Conservation (phyloP, 2,888 invertebrate genomes). For the Helicoverpa assulta region DNA sequence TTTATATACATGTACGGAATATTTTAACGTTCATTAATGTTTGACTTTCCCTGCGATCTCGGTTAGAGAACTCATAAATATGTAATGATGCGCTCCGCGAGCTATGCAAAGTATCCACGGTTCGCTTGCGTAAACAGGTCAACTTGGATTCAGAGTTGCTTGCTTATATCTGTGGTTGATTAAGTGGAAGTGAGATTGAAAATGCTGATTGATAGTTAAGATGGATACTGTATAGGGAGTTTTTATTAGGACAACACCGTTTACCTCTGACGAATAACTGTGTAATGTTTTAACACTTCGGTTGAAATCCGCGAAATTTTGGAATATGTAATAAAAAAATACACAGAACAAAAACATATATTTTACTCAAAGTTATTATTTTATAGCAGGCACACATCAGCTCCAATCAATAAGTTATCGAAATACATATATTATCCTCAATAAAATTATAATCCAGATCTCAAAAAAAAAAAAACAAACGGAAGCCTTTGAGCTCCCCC, state of each 20-base stretch:
- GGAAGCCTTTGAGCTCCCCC: not conserved
- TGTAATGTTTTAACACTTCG: no score
- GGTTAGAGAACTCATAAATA: constrained; percentile 88
- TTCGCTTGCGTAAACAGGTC: constrained; percentile 81
- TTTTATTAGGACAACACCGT: no score
- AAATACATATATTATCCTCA: not conserved
- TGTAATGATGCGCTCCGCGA: constrained; percentile 82
- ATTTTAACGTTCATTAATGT: constrained; percentile 88
- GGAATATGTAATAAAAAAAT: no score
- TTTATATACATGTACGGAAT: constrained; percentile 87
- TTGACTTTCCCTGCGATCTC: constrained; percentile 86
- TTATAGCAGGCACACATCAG: not conserved
- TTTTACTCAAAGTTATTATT: no score
- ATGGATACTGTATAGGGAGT: no score
- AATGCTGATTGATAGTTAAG: constrained; percentile 4
- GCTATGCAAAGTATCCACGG: constrained; percentile 80
- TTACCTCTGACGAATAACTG: no score
- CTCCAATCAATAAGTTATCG: no score
- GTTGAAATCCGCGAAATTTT: no score
- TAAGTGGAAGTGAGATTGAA: constrained; percentile 61
- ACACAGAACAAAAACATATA: no score
- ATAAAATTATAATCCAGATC: constrained; percentile 3
- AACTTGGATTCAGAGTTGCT: constrained; percentile 79
- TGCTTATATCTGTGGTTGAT: constrained; percentile 72
- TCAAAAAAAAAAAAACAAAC: constrained; percentile 9